A percentile compares a stretch with the other conserved stretches of the same genome.
These are phyloP conservation scores for Dryoscopus gambensis DNA, from an alignment of 2,113 vertebrate species.

Conservation along the genomic window DNA sequence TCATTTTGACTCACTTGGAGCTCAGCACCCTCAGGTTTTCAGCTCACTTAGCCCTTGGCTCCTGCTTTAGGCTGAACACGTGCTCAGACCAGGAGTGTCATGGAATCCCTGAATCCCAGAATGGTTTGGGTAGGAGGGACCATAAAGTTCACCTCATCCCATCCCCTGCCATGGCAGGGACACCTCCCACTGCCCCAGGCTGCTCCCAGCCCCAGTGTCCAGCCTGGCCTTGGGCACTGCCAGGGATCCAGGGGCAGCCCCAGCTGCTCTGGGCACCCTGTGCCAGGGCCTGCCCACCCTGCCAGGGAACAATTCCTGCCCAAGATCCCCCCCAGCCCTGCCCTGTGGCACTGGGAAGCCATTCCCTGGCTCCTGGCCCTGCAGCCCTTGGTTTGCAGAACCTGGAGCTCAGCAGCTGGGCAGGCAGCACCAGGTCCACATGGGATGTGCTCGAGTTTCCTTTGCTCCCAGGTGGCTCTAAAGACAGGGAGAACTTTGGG, in stretches of 20 bases:
- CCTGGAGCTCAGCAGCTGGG: neutral
- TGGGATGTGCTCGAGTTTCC: neutral
- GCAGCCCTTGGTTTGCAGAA: neutral
- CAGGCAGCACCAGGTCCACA: neutral
- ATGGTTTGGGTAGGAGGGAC: neutral
- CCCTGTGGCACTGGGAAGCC: neutral
- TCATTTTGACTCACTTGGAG: neutral
- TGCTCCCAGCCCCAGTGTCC: neutral
- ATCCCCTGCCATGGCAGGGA: neutral
- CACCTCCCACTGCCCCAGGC: neutral
- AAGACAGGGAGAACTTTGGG: neutral
- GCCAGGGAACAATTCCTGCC: neutral
- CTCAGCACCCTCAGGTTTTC: neutral
- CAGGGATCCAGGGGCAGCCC: neutral
- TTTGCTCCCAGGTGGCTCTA: neutral
- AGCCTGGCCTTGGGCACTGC: neutral
- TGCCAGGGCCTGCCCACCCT: neutral
- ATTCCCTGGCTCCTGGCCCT: neutral
- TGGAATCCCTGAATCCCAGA: neutral
- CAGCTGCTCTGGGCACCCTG: neutral
- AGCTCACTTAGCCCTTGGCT: neutral
- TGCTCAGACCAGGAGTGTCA: neutral
- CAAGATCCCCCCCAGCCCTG: neutral
- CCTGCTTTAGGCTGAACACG: neutral
- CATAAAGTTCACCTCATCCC: rapidly evolving